phyloP scores from a whole-genome alignment of 2,113 vertebrate genomes.

The Trochalopteron elliotii region DNA sequence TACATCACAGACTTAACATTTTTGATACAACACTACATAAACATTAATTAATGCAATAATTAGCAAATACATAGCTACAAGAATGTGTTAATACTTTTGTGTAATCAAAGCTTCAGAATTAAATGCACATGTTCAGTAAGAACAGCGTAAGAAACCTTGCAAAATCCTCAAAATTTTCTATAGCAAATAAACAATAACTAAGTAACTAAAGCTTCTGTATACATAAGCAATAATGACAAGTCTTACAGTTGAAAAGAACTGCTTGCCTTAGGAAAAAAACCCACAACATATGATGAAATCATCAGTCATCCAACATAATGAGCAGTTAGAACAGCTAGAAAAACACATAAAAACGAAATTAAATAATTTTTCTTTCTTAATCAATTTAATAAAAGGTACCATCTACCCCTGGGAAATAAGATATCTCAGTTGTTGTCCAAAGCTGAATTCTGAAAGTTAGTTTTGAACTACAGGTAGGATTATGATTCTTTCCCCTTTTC shows the following conservation, averaged over 20 bases:
- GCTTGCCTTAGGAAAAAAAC: not conserved
- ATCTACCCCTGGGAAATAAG: not conserved
- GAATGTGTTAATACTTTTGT: not conserved
- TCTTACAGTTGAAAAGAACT: not conserved
- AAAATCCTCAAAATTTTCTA: not conserved
- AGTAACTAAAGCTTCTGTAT: not conserved
- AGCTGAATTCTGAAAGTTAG: not conserved
- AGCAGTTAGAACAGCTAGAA: slow-evolving; percentile 4
- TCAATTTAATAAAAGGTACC: not conserved
- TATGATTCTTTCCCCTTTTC: not conserved
- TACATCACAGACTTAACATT: not conserved
- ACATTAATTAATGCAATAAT: not conserved
- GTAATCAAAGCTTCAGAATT: not conserved
- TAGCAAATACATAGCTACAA: not conserved
- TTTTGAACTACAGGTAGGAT: not conserved
- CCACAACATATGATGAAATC: not conserved
- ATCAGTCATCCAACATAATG: slow-evolving; percentile 28
- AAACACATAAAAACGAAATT: slow-evolving; percentile 5
- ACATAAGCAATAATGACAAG: not conserved
- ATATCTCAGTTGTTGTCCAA: not conserved
- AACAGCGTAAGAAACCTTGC: not conserved
- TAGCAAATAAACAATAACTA: not conserved
- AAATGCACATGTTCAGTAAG: not conserved
- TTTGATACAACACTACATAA: not conserved
- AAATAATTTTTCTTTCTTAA: not conserved